Base-by-base conservation (phyloP, 2,797 vertebrate genomes). In the Megalops cyprinoides region DNA sequence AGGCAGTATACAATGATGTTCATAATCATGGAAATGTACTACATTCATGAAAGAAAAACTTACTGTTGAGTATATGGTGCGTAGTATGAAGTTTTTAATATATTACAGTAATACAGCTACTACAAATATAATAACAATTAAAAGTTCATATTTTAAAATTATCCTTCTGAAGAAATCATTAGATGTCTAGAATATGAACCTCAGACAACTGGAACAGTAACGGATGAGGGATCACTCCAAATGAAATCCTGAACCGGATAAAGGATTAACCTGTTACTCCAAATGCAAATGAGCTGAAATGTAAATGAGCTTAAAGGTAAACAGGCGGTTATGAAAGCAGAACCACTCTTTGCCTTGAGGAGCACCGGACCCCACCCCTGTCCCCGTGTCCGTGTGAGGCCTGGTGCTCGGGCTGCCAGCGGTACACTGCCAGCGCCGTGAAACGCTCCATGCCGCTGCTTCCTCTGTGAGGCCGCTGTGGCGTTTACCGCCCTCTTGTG, bases 401-500 rank as follows among this genome's bases (percentile, higher is more conserved):
- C n/a, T n/a, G n/a, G n/a, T n/a, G n/a, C n/a, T n/a, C n/a, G n/a
- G n/a, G n/a, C n/a, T n/a, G n/a, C n/a, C n/a, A n/a, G n/a, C n/a
- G n/a, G n/a, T n/a, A n/a, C n/a, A n/a, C n/a, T n/a, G n/a, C n/a
- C n/a, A n/a, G n/a, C n/a, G n/a, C n/a, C n/a, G n/a, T n/a, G n/a
- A n/a, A n/a, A n/a, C n/a, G n/a, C n/a, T n/a, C n/a, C n/a, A n/a
- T n/a, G n/a, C n/a, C n/a, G n/a, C n/a, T n/a, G n/a, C n/a, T n/a
- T 34, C 60, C 0, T n/a, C 44, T n/a, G 20, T 71, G 15, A 71
- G 6, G 2, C n/a, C n/a, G 9, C 3, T 53, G 51, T 53, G 7
- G 39, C 44, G 37, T 7, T 71, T 34, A 15, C 67, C n/a, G 67
- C 67, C 67, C 67, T 44, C 67, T 71, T 71, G 67, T 71, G 67